Evolutionary conservation across 2,113 vertebrate genomes (phyloP).

Genomic region (Porphyrio hochstetteri): DNA sequence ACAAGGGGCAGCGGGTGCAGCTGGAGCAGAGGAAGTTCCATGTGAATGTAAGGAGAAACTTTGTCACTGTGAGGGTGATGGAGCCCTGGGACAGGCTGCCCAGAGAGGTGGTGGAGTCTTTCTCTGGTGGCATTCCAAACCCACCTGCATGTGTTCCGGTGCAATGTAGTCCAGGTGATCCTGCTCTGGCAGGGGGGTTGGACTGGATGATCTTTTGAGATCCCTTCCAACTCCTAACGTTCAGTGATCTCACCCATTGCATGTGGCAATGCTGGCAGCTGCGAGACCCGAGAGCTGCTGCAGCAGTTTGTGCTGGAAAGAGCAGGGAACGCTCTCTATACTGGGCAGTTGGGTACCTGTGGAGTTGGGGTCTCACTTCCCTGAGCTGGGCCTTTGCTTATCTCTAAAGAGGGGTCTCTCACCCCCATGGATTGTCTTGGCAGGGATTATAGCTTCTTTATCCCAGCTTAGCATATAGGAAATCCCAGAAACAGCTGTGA

Average conservation of each 20-base stretch:
- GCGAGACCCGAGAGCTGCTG: accelerated
- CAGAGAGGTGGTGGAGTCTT: no score
- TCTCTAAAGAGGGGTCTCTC: neutral
- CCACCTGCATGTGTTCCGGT: no score
- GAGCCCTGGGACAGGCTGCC: no score
- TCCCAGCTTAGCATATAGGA: neutral
- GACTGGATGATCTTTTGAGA: no score
- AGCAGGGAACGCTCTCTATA: neutral
- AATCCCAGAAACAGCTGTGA: neutral
- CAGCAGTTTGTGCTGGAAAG: accelerated
- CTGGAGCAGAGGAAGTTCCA: no score
- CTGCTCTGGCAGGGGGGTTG: no score
- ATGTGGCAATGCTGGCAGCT: accelerated
- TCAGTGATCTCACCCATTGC: accelerated
- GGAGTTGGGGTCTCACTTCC: neutral
- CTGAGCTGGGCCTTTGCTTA: neutral
- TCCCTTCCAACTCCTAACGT: no score
- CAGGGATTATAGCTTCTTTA: neutral
- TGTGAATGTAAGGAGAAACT: no score
- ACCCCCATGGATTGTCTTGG: neutral
- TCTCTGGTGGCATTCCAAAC: no score
- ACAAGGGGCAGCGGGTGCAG: no score
- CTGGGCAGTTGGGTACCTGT: neutral
- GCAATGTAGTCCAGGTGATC: no score
- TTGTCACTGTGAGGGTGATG: no score